Percentiles rank a stretch among this genome's conserved stretches.
Conservation (phyloP, 2,797 vertebrate genomes). For the Carcharodon carcharias region DNA sequence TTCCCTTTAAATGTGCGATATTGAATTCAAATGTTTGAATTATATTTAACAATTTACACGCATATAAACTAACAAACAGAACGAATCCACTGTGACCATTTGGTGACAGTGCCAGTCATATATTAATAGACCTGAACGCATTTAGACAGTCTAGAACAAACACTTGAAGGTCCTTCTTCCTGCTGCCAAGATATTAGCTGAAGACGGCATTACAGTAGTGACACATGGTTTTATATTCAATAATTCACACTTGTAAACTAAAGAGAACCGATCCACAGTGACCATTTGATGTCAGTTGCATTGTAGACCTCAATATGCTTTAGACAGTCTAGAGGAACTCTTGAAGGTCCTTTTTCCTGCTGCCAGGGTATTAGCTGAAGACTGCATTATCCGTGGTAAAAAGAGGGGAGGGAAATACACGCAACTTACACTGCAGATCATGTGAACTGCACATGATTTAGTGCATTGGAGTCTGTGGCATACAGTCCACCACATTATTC, state of each 20-base stretch:
- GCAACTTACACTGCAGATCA: background rate
- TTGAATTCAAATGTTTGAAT: background rate
- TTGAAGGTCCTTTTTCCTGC: background rate
- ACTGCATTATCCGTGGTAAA: background rate
- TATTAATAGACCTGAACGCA: background rate
- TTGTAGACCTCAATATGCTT: background rate
- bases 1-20: background rate
- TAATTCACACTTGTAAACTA: background rate
- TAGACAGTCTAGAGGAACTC: background rate
- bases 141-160: background rate
- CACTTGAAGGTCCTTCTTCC: background rate
- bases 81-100: background rate
- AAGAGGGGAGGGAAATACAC: background rate
- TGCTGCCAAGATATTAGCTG: background rate
- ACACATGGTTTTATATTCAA: background rate
- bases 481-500: background rate
- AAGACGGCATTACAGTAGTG: background rate
- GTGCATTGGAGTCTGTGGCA: background rate
- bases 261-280: background rate
- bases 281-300: background rate
- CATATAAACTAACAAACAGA: background rate
- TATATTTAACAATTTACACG: background rate
- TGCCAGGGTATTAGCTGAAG: background rate
- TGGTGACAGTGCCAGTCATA: background rate
- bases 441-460: background rate